A percentile compares a stretch with the other conserved stretches of the same genome.
Evolutionary conservation across 2,113 vertebrate species (phyloP).

Genomic region (Micromys minutus): DNA sequence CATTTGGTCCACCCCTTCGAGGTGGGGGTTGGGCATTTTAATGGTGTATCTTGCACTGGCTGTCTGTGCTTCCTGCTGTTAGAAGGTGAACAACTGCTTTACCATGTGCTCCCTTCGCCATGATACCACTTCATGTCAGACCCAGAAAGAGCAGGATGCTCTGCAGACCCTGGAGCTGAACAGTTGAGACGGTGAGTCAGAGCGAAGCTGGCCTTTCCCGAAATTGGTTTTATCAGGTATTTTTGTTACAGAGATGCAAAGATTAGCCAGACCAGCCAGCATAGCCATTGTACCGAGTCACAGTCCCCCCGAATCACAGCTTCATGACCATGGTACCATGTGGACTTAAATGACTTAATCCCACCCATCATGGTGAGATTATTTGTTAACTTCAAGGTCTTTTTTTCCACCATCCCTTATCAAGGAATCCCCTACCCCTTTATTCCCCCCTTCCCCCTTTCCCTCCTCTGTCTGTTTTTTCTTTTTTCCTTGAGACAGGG

Average conservation of each 20-base stretch:
- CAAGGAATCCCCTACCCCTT: too few species aligned
- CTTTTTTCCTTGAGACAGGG: fast-evolving
- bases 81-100: neutral
- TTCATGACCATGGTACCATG: neutral
- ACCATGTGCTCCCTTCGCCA: neutral
- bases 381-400: neutral
- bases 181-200: neutral
- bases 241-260: neutral
- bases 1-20: neutral
- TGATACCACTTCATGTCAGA: neutral
- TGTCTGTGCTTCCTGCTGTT: neutral
- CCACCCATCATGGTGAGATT: neutral
- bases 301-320: neutral
- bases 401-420: too few species aligned
- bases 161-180: neutral
- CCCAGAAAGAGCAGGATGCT: neutral
- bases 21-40: neutral
- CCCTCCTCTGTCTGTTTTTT: neutral
- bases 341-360: neutral
- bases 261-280: neutral
- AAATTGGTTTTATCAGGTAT: neutral
- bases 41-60: neutral
- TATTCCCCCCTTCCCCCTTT: too few species aligned
- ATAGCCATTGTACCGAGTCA: neutral
- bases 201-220: neutral